These are phyloP conservation scores for Helarctos malayanus DNA, from an alignment of 2,797 vertebrate species.

Conservation along the genomic window DNA sequence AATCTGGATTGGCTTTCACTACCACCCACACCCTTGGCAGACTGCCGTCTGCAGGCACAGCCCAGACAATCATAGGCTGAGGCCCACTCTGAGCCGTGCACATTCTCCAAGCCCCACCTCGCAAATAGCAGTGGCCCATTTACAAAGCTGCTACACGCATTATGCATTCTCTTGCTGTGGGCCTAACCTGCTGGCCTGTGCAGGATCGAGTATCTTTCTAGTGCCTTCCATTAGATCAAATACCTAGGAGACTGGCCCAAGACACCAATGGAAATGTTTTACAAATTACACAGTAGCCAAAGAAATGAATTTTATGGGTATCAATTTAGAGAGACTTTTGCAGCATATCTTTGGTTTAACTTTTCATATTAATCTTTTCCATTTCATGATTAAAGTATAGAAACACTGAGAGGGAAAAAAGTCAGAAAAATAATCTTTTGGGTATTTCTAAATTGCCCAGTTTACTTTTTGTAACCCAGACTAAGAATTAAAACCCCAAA, in stretches of 20 bases:
- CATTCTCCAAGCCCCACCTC: neutral
- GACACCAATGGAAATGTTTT: constrained; percentile 13
- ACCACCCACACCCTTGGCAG: neutral
- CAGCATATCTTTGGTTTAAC: neutral
- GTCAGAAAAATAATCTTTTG: constrained; percentile 18
- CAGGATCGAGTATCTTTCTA: constrained; percentile 5
- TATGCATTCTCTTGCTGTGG: neutral
- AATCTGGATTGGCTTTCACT: neutral
- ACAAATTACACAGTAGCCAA: constrained; percentile 40
- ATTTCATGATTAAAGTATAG: constrained; percentile 49
- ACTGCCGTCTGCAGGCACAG: rapidly evolving
- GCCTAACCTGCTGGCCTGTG: neutral
- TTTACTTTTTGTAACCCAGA: constrained; percentile 54
- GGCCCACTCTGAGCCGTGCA: neutral
- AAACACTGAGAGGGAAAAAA: neutral
- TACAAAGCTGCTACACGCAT: neutral
- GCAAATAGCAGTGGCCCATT: neutral
- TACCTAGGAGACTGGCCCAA: neutral
- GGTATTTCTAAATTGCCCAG: constrained; percentile 14
- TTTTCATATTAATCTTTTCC: constrained; percentile 46
- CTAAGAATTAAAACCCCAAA: constrained; percentile 49
- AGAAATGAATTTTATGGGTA: constrained; percentile 53
- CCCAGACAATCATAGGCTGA: neutral
- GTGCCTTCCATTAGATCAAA: neutral
- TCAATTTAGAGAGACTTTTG: constrained; percentile 1